Evolutionary conservation across 2,888 invertebrate genomes (phyloP).

Genomic region (Glyphotaelius pellucidus): DNA sequence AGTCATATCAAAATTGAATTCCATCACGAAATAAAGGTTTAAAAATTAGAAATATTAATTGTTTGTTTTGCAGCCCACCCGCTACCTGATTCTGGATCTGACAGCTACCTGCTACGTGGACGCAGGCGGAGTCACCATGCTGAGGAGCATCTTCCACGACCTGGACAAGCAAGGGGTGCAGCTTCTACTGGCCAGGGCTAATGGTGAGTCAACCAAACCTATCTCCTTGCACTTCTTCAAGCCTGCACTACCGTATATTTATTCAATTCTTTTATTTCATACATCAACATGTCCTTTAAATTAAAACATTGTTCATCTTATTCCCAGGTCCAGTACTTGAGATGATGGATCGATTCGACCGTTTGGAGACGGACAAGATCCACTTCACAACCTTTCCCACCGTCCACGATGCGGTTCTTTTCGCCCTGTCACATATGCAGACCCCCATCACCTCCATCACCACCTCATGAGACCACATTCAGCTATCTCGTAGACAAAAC

Average conservation of each 20-base stretch:
- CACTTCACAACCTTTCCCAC: slow-evolving; percentile 82
- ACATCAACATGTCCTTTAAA: background rate
- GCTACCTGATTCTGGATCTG: slow-evolving; percentile 83
- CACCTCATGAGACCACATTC: slow-evolving; percentile 15
- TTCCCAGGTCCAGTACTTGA: slow-evolving; percentile 81
- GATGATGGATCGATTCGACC: slow-evolving; percentile 80
- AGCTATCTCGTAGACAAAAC: background rate
- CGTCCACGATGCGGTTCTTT: slow-evolving; percentile 83
- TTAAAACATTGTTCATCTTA: background rate
- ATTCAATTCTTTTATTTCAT: no score
- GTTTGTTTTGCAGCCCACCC: slow-evolving; percentile 70
- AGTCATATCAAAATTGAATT: no score
- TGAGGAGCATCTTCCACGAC: slow-evolving; percentile 79
- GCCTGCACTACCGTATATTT: background rate
- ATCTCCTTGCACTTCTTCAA: background rate
- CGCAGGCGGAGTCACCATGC: slow-evolving; percentile 81
- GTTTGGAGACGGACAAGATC: slow-evolving; percentile 75
- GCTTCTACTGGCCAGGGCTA: slow-evolving; percentile 81
- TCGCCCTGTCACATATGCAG: slow-evolving; percentile 66
- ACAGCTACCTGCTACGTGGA: slow-evolving; percentile 84
- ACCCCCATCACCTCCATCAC: slow-evolving; percentile 53
- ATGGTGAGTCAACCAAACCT: slow-evolving; percentile 74
- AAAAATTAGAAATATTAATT: background rate
- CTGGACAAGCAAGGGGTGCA: slow-evolving; percentile 76
- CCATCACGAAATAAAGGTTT: no score